Evolutionary conservation across 2,888 invertebrate species (phyloP).

Genomic region (Carcina quercana): DNA sequence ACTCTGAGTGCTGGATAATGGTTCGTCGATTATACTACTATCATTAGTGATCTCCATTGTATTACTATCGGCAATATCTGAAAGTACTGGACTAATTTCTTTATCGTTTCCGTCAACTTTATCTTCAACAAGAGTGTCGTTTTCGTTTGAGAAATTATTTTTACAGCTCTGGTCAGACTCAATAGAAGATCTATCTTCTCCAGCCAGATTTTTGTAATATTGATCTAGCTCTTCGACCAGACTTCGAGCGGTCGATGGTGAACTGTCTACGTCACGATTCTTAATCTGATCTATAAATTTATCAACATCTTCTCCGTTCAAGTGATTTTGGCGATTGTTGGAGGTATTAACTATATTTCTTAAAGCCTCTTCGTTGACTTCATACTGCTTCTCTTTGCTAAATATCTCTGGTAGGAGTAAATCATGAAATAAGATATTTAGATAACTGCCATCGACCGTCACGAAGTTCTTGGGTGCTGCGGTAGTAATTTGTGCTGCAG

Average conservation of each 20-base stretch:
- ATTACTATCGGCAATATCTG: too few species aligned
- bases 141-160: too few species aligned
- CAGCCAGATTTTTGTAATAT: conserved; percentile 46
- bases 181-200: conserved; percentile 27
- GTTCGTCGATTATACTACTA: too few species aligned
- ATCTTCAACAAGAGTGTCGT: too few species aligned
- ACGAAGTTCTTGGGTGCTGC: conserved; percentile 48
- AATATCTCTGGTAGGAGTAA: conserved; percentile 55
- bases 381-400: conserved; percentile 55
- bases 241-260: conserved; percentile 60
- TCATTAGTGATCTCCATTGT: conserved; percentile 15
- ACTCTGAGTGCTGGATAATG: too few species aligned
- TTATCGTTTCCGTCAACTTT: too few species aligned
- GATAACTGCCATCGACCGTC: conserved; percentile 56
- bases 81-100: too few species aligned
- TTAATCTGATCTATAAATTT: conserved; percentile 48
- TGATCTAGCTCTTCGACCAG: conserved; percentile 60
- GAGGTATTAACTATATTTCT: conserved; percentile 49
- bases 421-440: conserved; percentile 60
- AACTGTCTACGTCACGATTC: conserved; percentile 40
- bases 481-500: conserved; percentile 26
- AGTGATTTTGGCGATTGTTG: conserved; percentile 29
- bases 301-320: conserved; percentile 33
- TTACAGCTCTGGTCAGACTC: too few species aligned
- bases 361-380: conserved; percentile 60